A percentile compares a stretch with the other conserved stretches of the same genome.
These are phyloP conservation scores for Drosophila setifemur DNA, from an alignment of 1,140 invertebrate species.

Conservation along the genomic window DNA sequence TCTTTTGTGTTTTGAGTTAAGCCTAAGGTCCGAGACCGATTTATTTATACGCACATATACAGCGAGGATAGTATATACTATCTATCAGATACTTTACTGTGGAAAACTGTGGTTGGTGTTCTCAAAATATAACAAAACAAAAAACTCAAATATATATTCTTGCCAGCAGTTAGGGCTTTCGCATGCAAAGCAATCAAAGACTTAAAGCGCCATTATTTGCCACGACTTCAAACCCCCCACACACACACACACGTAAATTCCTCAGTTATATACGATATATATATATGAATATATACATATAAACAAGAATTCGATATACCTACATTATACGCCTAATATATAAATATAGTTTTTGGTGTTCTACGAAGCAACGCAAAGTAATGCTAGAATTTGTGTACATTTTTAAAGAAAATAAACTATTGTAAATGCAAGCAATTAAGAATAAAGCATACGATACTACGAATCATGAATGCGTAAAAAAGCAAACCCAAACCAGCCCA, in stretches of 20 bases:
- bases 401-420: conserved; percentile 41
- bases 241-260: conserved; percentile 47
- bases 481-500: conserved; percentile 1
- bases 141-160: conserved; percentile 71
- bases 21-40: conserved; percentile 56
- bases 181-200: conserved; percentile 67
- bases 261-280: conserved; percentile 58
- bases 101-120: conserved; percentile 51
- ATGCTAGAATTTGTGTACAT: conserved; percentile 60
- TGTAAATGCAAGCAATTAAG: conserved; percentile 69
- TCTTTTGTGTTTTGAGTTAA: conserved; percentile 29
- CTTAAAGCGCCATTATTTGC: conserved; percentile 77
- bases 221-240: conserved; percentile 51
- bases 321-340: conserved; percentile 27
- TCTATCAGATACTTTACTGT: background rate
- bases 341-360: conserved; percentile 50
- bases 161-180: conserved; percentile 56
- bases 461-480: conserved; percentile 37
- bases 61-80: background rate
- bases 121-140: too few species aligned
- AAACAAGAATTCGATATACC: too few species aligned
- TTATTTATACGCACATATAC: conserved; percentile 42
- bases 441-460: conserved; percentile 62
- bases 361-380: conserved; percentile 19
- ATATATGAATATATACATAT: conserved; percentile 11